Conservation (phyloP, 2,888 invertebrate species). For the Scaptodrosophila latifasciaeformis region DNA sequence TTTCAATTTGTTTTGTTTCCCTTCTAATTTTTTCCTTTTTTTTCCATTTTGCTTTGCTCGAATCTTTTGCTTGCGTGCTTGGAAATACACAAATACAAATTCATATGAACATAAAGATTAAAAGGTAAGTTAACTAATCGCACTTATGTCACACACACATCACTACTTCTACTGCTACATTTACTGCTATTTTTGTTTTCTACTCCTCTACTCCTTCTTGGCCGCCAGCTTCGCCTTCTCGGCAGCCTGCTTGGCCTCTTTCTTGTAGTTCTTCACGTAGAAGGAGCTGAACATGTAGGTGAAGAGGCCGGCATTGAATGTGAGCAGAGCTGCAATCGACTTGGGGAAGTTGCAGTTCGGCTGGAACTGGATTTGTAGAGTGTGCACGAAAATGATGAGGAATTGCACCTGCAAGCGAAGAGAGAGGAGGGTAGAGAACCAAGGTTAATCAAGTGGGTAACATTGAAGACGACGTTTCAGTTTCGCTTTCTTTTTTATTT, state of each 20-base stretch:
- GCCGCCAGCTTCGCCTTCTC: conserved; percentile 47
- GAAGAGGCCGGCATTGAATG: conserved; percentile 82
- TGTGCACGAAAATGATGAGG: conserved; percentile 84
- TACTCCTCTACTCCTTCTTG: conserved; percentile 58
- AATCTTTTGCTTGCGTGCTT: background rate
- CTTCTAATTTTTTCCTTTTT: background rate
- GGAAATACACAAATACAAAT: background rate
- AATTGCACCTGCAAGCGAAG: conserved; percentile 81
- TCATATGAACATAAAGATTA: background rate
- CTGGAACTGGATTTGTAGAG: conserved; percentile 79
- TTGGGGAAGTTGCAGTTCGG: conserved; percentile 84
- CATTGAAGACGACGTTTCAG: conserved; percentile 30
- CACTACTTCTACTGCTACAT: conserved; percentile 1
- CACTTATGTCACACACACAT: conserved; percentile 32
- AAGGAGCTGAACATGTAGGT: conserved; percentile 87
- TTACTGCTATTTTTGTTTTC: background rate
- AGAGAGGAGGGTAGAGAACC: too few species aligned
- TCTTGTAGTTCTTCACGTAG: conserved; percentile 81
- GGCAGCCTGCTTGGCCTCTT: conserved; percentile 67
- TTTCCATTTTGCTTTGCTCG: background rate
- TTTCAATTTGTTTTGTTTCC: conserved; percentile 22
- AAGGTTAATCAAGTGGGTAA: too few species aligned
- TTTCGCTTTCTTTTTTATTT: too few species aligned
- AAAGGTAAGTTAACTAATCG: conserved; percentile 32
- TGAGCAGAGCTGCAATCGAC: conserved; percentile 80